Conservation (phyloP, 2,888 invertebrate species). For the Caenorhabditis sp. region DNA sequence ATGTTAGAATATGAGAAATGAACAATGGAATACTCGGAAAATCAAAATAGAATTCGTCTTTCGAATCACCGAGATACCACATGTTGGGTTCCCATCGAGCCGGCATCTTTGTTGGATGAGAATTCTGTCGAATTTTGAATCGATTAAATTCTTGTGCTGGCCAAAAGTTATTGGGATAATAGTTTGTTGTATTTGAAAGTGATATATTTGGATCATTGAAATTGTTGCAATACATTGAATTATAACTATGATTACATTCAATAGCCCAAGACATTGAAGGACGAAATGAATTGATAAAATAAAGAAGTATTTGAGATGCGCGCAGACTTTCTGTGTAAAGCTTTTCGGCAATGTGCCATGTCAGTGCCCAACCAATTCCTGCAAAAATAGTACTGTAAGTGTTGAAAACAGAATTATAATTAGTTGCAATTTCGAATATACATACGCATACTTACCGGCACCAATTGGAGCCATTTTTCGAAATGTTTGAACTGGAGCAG, state of each 20-base stretch:
- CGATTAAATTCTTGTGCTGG: conserved; percentile 57
- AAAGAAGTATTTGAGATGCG: conserved; percentile 42
- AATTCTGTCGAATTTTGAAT: conserved; percentile 40
- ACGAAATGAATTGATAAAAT: conserved; percentile 47
- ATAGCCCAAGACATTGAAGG: conserved; percentile 42
- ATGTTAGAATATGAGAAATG: conserved; percentile 34
- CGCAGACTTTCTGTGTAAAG: conserved; percentile 45
- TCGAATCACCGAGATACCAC: conserved; percentile 51
- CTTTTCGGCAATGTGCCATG: conserved; percentile 51
- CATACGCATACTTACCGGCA: conserved; percentile 32
- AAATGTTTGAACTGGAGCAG: conserved; percentile 48
- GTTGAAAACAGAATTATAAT: background rate
- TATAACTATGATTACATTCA: conserved; percentile 36
- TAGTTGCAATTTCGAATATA: background rate
- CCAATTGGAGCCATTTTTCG: conserved; percentile 50
- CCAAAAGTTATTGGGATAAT: conserved; percentile 58
- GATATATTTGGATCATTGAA: conserved; percentile 38
- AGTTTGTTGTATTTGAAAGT: conserved; percentile 10
- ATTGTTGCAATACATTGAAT: conserved; percentile 27
- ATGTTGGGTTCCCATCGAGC: conserved; percentile 47
- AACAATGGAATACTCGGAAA: conserved; percentile 41
- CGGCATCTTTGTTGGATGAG: conserved; percentile 14
- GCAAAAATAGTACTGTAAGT: background rate
- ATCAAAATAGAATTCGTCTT: conserved; percentile 33
- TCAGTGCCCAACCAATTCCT: conserved; percentile 58